Evolutionary conservation across 2,797 vertebrate genomes (phyloP).

Genomic region (Jordanella pulchra): DNA sequence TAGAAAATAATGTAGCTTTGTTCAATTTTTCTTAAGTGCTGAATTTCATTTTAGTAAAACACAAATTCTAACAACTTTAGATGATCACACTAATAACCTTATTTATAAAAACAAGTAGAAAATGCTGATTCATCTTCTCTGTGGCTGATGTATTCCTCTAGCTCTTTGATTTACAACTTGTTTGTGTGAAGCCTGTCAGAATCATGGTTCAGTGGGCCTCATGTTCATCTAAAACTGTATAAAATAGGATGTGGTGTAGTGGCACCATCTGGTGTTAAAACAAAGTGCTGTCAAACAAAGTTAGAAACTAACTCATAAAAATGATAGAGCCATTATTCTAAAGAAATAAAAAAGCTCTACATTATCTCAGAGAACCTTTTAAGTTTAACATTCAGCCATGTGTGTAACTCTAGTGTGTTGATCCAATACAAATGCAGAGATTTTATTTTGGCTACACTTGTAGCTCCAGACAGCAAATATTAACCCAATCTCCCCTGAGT

Average conservation of each 20-base stretch:
- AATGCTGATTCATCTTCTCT: not conserved
- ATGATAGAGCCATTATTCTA: not conserved
- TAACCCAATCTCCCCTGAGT: slow-evolving; percentile 17
- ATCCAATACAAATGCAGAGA: slow-evolving; percentile 2
- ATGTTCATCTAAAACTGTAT: not conserved
- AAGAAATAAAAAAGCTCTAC: not conserved
- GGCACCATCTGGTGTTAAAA: slow-evolving; percentile 30
- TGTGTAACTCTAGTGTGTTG: slow-evolving; percentile 23
- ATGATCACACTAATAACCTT: not conserved
- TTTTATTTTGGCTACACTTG: slow-evolving; percentile 13
- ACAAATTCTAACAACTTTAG: too few species aligned
- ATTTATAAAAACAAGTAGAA: not conserved
- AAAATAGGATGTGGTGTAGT: not conserved
- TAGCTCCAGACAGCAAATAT: slow-evolving; percentile 39
- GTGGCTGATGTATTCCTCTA: not conserved
- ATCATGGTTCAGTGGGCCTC: not conserved
- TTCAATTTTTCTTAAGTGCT: too few species aligned
- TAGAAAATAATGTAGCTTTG: too few species aligned
- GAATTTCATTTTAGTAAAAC: too few species aligned
- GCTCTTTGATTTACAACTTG: not conserved
- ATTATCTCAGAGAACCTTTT: slow-evolving; percentile 24
- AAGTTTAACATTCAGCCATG: not conserved
- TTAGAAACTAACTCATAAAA: not conserved
- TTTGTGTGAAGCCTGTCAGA: not conserved
- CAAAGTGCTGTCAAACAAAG: not conserved